Percentiles rank a stretch among this genome's conserved stretches.
Evolutionary conservation across 2,797 vertebrate genomes (phyloP).

Genomic region (Cryptoblepharus egeriae): DNA sequence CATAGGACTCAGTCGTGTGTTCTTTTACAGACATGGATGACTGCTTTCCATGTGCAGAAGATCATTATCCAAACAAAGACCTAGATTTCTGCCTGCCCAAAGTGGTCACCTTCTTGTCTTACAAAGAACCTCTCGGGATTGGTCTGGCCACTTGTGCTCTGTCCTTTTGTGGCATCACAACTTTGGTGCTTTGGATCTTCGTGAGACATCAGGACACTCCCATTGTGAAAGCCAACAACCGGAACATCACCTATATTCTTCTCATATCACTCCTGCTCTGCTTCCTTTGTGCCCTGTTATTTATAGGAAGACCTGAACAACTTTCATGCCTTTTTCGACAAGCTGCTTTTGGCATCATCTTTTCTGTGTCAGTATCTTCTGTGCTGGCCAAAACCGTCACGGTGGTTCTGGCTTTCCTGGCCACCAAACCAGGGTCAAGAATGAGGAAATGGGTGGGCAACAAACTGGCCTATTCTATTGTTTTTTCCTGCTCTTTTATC

Average conservation of each 20-base stretch:
- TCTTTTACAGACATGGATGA: neutral
- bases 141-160: neutral
- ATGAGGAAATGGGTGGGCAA: neutral
- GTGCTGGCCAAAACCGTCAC: conserved; percentile 5
- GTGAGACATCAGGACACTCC: neutral
- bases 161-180: neutral
- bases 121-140: neutral
- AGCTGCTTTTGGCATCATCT: neutral
- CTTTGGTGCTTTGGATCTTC: conserved; percentile 4
- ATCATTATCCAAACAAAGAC: neutral
- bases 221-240: conserved; percentile 21
- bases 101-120: neutral
- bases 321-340: neutral
- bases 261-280: neutral
- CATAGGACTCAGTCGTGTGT: no score
- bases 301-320: neutral
- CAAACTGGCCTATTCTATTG: neutral
- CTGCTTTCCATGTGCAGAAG: neutral
- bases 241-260: neutral
- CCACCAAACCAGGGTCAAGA: neutral
- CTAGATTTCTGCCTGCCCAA: neutral
- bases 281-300: conserved; percentile 6
- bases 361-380: neutral
- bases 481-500: neutral
- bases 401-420: neutral